Conservation (phyloP, 2,797 vertebrate genomes). For the Rhadinocentrus ornatus region DNA sequence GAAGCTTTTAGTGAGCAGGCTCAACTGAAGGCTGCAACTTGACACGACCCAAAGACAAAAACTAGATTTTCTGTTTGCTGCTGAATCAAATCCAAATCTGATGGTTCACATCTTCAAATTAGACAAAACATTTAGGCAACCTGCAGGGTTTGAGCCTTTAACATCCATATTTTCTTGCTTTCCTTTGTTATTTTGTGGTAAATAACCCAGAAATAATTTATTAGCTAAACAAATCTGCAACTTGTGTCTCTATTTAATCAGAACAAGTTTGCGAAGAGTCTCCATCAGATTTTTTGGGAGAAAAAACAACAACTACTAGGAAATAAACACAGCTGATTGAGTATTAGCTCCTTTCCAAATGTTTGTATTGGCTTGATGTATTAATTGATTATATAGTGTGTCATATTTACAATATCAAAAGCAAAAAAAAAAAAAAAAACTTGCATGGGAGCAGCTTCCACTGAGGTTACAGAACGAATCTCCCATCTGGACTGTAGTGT, state of each 20-base stretch:
- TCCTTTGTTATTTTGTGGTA: not conserved
- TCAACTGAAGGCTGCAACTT: too few species aligned
- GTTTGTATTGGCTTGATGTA: conserved; percentile 55
- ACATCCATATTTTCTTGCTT: not conserved
- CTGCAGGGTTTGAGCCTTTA: too few species aligned
- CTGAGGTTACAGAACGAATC: conserved; percentile 65
- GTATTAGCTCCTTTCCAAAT: conserved; percentile 46
- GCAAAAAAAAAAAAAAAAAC: conserved; percentile 32
- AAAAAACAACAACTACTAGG: conserved; percentile 12
- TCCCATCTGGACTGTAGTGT: conserved; percentile 76
- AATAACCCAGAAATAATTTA: not conserved
- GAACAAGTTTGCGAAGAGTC: conserved; percentile 31
- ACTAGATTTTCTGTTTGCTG: too few species aligned
- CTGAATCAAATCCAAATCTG: too few species aligned
- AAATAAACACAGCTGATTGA: conserved; percentile 60
- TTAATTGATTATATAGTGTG: conserved; percentile 67
- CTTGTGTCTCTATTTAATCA: conserved; percentile 22
- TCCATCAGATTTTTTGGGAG: conserved; percentile 23
- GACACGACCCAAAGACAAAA: too few species aligned
- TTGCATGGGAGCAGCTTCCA: conserved; percentile 25
- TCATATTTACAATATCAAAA: conserved; percentile 56
- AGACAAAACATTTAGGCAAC: too few species aligned
- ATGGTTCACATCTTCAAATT: too few species aligned
- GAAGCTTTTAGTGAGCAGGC: too few species aligned
- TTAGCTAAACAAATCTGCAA: conserved; percentile 23